A percentile compares a stretch with the other conserved stretches of the same genome.
Evolutionary conservation across 2,797 vertebrate species (phyloP).

Genomic region (Merluccius polli): DNA sequence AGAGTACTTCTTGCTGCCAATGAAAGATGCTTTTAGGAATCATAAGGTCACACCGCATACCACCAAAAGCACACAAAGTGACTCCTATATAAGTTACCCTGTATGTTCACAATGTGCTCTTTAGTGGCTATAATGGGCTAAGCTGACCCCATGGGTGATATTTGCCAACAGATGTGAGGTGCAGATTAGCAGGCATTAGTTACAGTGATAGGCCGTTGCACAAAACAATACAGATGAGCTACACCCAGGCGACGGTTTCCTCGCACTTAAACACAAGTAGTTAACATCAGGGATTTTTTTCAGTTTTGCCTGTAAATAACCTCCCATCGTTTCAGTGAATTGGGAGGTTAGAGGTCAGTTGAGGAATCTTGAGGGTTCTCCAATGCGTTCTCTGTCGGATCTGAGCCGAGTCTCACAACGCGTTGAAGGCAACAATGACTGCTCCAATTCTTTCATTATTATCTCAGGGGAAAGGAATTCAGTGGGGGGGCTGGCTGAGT

Average conservation of each 20-base stretch:
- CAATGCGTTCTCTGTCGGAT: slow-evolving; percentile 38
- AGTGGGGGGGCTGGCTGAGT: slow-evolving; percentile 49
- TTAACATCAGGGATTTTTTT: slow-evolving; percentile 1
- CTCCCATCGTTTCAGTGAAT: slow-evolving; percentile 46
- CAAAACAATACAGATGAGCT: slow-evolving; percentile 19
- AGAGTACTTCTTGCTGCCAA: slow-evolving; percentile 13
- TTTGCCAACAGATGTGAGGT: slow-evolving; percentile 46
- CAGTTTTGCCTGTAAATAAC: slow-evolving; percentile 35
- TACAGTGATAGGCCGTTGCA: slow-evolving; percentile 19
- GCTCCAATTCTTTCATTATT: slow-evolving; percentile 63
- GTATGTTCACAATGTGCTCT: slow-evolving; percentile 13
- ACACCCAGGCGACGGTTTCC: slow-evolving; percentile 8
- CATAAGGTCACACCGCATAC: slow-evolving; percentile 4
- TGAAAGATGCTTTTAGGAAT: slow-evolving; percentile 21
- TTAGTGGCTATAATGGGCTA: slow-evolving; percentile 15
- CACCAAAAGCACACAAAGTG: background rate
- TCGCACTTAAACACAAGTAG: slow-evolving; percentile 11
- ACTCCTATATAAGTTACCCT: slow-evolving; percentile 17
- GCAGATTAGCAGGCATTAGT: slow-evolving; percentile 48
- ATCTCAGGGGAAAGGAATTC: slow-evolving; percentile 76
- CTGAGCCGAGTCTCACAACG: slow-evolving; percentile 50
- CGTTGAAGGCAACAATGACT: slow-evolving; percentile 64
- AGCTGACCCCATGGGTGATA: slow-evolving; percentile 35
- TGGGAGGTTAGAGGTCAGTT: slow-evolving; percentile 55
- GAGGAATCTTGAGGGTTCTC: slow-evolving; percentile 64